phyloP scores from a whole-genome alignment of 35 echinoderm and acorn worm species.

The Heliocidaris tuberculata region DNA sequence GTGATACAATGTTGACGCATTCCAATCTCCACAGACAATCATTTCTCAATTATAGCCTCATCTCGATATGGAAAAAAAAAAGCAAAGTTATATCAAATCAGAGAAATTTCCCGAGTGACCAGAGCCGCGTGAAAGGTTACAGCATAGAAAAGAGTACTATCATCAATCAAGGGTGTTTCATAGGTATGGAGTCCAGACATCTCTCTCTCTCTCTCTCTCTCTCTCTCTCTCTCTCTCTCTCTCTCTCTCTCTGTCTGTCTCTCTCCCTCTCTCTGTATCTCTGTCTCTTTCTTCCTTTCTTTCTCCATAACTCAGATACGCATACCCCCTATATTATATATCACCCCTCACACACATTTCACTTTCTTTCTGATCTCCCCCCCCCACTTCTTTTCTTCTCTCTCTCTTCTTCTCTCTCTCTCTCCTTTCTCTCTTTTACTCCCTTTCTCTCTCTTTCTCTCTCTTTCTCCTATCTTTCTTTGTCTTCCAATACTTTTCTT shows the following conservation, averaged over 20 bases:
- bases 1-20: neutral
- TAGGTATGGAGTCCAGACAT: neutral
- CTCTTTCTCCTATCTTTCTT: no score
- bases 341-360: no score
- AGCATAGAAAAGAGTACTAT: neutral
- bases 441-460: no score
- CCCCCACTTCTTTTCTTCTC: no score
- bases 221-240: neutral
- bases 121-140: conserved; percentile 16
- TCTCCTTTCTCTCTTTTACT: no score
- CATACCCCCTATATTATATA: neutral
- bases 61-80: neutral
- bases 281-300: neutral
- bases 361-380: neutral
- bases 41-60: neutral
- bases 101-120: conserved; percentile 7
- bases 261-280: neutral
- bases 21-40: neutral
- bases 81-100: neutral
- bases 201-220: neutral
- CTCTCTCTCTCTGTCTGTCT: neutral
- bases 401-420: no score
- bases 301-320: no score
- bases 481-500: no score
- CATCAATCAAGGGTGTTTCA: neutral